Base-by-base conservation (phyloP, 30 jellyfish, hydroid and myxozoan species). In the Hydractinia echinata region DNA sequence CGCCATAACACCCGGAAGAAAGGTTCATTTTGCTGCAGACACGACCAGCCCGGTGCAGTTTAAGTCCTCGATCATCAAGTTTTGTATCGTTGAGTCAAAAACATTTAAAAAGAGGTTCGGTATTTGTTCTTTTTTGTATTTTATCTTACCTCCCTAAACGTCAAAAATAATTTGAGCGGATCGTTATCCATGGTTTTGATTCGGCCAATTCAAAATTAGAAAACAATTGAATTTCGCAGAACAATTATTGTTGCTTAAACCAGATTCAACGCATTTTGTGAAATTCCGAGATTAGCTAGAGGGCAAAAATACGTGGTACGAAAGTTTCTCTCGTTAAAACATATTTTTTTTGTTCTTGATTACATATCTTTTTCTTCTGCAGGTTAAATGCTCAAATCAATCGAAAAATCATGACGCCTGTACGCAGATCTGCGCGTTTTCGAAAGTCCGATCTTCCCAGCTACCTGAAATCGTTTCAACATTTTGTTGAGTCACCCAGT, bases 11-110 rank as follows among this genome's bases (percentile, higher is more conserved):
- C 96, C 96, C 5, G 86, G 82, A 5, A 78, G 81, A 16, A 62
- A 91, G 69, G 96, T 87, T 19, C 85, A 73, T 9, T 87, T 87
- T 61, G 89, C 86, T 10, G 78, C 21, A 55, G 95, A 89, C 14
- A 81, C 85, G 20, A 87, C 73, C 19, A 89, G 87, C 72, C 97
- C 93, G 51, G 81, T 89, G 15, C 77, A 64, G 52, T 89, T 89
- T 69, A 70, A 85, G 58, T 81, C 97, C 4, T 89, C 97, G 55
- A 84, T 77, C 64, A 89, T 89, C 84, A 84, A 72, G 51, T 89
- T 84, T 61, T 89, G 97, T 84, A 66, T 89, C 18, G 66, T 89
- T 67, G 97, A 89, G 76, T 84, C 94, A 76, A 83, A 92, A n/a
- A 88, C 95, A 11, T 89, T 89, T 83, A 81, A 88, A 54, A 76